Percentiles rank a stretch among this genome's conserved stretches.
Conservation (phyloP, 1,140 invertebrate genomes). For the Saxidomus purpurata region DNA sequence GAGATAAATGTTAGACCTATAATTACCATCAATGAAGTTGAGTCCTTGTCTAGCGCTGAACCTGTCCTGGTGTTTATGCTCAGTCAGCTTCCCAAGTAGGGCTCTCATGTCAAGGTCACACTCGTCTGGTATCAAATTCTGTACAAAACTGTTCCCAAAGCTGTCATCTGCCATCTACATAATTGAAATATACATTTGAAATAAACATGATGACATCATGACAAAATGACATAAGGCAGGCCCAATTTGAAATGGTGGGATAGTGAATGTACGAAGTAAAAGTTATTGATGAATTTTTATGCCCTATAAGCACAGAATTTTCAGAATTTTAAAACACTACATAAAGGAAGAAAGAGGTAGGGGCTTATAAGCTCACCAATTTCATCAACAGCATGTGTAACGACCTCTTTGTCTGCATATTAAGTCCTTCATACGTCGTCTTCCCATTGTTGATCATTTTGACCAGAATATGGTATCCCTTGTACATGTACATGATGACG, state of each 20-base stretch:
- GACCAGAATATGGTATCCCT: constrained; percentile 48
- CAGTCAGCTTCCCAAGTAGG: constrained; percentile 13
- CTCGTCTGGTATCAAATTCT: constrained; percentile 49
- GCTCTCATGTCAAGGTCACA: constrained; percentile 51
- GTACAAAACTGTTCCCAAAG: not conserved
- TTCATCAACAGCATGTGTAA: constrained; percentile 21
- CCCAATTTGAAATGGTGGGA: too few relatives aligned
- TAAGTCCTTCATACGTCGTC: not conserved
- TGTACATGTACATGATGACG: constrained; percentile 64
- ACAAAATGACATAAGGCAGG: too few relatives aligned
- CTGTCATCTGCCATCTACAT: constrained; percentile 18
- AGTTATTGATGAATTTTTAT: too few relatives aligned
- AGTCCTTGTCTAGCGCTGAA: not conserved
- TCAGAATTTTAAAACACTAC: too few relatives aligned
- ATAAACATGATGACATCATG: too few relatives aligned
- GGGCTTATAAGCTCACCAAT: constrained; percentile 3
- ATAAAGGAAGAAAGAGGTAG: too few relatives aligned
- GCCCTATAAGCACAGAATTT: too few relatives aligned
- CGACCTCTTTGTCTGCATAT: not conserved
- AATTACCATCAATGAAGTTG: constrained; percentile 30
- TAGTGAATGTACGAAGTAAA: too few relatives aligned
- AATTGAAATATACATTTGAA: too few relatives aligned
- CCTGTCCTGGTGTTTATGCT: constrained; percentile 8
- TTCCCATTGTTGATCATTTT: constrained; percentile 54
- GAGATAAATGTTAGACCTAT: too few relatives aligned